A percentile compares a stretch with the other conserved stretches of the same genome.
Conservation (phyloP, 2,113 vertebrate species). For the Tinamus guttatus region DNA sequence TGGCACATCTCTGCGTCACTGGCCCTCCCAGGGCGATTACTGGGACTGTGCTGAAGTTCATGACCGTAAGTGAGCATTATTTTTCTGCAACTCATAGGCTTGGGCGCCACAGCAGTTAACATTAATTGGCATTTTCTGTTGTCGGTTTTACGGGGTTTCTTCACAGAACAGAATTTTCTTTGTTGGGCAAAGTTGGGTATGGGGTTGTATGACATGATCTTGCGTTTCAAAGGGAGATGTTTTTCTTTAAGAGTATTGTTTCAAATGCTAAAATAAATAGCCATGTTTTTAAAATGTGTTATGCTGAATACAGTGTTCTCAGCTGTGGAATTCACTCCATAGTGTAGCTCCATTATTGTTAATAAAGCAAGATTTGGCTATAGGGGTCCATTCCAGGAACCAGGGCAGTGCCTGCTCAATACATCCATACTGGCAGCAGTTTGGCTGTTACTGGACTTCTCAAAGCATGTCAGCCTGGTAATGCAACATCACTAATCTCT, state of each 20-base stretch:
- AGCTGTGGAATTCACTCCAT: background rate
- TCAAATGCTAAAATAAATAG: background rate
- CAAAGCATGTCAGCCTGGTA: background rate
- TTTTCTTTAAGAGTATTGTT: background rate
- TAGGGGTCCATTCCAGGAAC: background rate
- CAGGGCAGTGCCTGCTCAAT: background rate
- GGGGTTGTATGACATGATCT: background rate
- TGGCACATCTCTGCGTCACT: background rate
- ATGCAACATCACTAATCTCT: background rate
- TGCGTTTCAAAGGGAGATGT: background rate
- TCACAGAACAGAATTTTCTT: background rate
- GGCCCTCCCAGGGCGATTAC: background rate
- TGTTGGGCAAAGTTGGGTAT: background rate
- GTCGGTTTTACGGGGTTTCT: background rate
- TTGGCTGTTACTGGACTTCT: background rate
- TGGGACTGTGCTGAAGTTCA: background rate
- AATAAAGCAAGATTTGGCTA: fast-evolving
- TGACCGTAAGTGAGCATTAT: background rate
- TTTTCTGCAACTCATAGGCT: background rate
- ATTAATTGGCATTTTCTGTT: background rate
- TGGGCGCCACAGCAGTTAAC: background rate
- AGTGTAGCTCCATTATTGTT: background rate
- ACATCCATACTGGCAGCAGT: background rate
- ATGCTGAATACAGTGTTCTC: background rate
- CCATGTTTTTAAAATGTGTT: background rate